Conservation (phyloP, 2,797 vertebrate genomes). For the Taenioides sp. region DNA sequence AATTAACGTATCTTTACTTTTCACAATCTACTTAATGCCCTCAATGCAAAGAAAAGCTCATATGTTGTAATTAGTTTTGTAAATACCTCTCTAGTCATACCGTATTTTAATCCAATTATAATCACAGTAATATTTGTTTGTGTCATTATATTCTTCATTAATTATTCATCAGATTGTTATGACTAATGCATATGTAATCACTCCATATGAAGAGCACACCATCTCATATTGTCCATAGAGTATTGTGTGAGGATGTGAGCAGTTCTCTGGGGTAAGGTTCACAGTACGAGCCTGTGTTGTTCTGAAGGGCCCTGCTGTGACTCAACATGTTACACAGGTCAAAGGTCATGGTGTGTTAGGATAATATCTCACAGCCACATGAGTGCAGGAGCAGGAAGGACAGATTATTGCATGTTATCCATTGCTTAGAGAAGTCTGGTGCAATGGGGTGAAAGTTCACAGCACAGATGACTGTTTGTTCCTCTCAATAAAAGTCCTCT, state of each 20-base stretch:
- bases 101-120: no score
- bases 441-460: conserved; percentile 56
- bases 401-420: conserved; percentile 35
- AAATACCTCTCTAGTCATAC: no score
- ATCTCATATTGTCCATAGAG: background rate
- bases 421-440: conserved; percentile 32
- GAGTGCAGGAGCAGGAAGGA: conserved; percentile 9
- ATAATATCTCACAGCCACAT: conserved; percentile 23
- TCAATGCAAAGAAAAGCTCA: background rate
- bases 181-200: background rate
- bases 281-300: conserved; percentile 8
- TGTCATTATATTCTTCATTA: no score
- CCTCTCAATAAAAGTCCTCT: conserved; percentile 11
- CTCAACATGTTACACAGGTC: conserved; percentile 22
- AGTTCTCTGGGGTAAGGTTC: conserved; percentile 33
- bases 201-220: background rate
- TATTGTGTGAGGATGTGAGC: background rate
- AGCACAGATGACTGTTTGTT: conserved; percentile 13
- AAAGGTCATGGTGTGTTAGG: conserved; percentile 30
- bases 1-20: no score
- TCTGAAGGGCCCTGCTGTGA: conserved; percentile 11
- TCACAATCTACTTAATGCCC: background rate
- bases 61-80: no score
- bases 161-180: background rate
- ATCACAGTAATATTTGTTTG: no score